Percentiles rank a stretch among this genome's conserved stretches.
phyloP scores from a whole-genome alignment of 2,888 invertebrate genomes.

The Yponomeuta evonymella region DNA sequence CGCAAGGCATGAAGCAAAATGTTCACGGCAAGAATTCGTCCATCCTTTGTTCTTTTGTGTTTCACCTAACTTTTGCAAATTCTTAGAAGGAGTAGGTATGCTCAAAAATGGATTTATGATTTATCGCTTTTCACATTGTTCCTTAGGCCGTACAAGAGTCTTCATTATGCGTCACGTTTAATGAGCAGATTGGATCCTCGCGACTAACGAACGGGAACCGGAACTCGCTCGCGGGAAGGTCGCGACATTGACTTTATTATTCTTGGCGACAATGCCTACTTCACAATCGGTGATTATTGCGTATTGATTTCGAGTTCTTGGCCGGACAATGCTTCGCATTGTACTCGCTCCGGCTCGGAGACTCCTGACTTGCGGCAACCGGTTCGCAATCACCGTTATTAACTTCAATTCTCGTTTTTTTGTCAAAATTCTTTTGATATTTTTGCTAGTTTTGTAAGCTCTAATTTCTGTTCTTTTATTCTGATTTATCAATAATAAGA shows the following conservation, averaged over 20 bases:
- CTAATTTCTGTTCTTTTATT: constrained; percentile 29
- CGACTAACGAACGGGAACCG: constrained; percentile 47
- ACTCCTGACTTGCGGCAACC: constrained; percentile 41
- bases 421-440: constrained; percentile 35
- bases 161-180: constrained; percentile 49
- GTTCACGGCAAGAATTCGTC: constrained; percentile 26
- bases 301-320: constrained; percentile 51
- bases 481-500: constrained; percentile 30
- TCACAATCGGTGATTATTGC: constrained; percentile 56
- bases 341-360: constrained; percentile 41
- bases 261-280: constrained; percentile 51
- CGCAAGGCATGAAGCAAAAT: constrained; percentile 62
- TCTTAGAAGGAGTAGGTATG: constrained; percentile 47
- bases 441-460: constrained; percentile 33
- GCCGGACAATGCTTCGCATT: constrained; percentile 43
- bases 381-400: constrained; percentile 52
- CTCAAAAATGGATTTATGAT: constrained; percentile 67
- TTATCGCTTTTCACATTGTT: constrained; percentile 59
- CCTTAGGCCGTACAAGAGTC: constrained; percentile 40
- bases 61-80: constrained; percentile 53
- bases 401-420: constrained; percentile 40
- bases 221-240: constrained; percentile 51
- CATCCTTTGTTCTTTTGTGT: constrained; percentile 57
- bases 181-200: constrained; percentile 47
- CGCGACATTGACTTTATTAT: constrained; percentile 57